Percentiles rank a stretch among this genome's conserved stretches.
phyloP scores from a whole-genome alignment of 2,113 vertebrate species.

The Glareola pratincola region DNA sequence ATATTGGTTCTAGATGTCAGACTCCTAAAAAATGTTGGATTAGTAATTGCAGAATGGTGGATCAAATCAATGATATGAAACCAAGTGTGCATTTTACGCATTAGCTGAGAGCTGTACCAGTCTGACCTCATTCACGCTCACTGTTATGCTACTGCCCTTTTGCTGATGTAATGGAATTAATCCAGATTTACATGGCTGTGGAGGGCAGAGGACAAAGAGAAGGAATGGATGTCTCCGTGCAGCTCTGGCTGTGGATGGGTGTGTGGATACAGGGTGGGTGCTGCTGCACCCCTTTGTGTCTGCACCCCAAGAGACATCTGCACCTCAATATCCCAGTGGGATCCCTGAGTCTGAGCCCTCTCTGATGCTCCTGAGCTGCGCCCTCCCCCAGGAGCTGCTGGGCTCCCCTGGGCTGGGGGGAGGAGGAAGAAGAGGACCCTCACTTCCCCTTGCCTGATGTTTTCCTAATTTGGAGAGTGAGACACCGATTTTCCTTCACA shows the following conservation, averaged over 20 bases:
- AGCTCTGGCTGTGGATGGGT: not conserved
- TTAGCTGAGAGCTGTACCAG: not conserved
- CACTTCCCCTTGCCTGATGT: not conserved
- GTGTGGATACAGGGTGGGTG: fast-evolving
- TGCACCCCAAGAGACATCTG: not conserved
- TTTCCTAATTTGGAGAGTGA: not conserved
- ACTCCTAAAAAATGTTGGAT: not conserved
- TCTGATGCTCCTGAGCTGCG: not conserved
- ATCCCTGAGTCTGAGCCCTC: not conserved
- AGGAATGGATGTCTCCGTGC: not conserved
- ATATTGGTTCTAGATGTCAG: not conserved
- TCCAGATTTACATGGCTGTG: not conserved
- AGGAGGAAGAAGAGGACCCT: not conserved
- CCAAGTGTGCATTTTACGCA: not conserved
- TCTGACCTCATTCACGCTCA: not conserved
- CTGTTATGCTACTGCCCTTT: not conserved
- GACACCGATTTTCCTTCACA: not conserved
- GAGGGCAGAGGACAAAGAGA: not conserved
- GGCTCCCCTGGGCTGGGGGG: fast-evolving
- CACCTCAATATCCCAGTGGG: fast-evolving
- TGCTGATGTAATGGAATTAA: not conserved
- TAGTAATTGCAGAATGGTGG: not conserved
- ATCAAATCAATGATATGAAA: conserved; percentile 30
- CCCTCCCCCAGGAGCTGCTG: not conserved
- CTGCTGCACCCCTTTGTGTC: not conserved